Evolutionary conservation across 2,113 vertebrate species (phyloP).

Genomic region (Pitta sordida): DNA sequence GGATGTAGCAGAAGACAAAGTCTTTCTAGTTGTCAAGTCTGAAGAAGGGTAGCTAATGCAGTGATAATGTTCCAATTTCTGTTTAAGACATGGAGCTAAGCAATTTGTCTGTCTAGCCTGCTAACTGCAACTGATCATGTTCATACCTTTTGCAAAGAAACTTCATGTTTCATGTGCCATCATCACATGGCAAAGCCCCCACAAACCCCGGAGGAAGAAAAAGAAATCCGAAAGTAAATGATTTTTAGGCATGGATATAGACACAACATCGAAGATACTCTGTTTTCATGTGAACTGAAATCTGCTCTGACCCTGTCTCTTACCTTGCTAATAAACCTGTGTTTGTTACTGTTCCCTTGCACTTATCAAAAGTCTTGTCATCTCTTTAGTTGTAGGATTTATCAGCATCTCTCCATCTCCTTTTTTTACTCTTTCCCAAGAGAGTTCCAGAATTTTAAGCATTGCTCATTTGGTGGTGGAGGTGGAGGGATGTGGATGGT

Average conservation of each 20-base stretch:
- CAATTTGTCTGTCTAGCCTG: not conserved
- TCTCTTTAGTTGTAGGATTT: not conserved
- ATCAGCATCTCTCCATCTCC: not conserved
- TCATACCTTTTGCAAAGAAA: not conserved
- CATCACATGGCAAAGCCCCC: not conserved
- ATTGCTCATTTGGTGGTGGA: not conserved
- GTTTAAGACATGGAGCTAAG: not conserved
- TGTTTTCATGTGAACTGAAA: not conserved
- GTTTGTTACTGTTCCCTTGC: not conserved
- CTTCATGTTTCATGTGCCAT: fast-evolving
- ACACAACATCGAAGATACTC: not conserved
- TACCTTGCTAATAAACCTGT: not conserved
- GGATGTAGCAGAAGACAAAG: not conserved
- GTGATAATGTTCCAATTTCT: not conserved
- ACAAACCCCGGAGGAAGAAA: not conserved
- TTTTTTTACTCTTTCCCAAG: not conserved
- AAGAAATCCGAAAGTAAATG: not conserved
- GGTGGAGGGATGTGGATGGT: not conserved
- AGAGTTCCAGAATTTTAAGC: not conserved
- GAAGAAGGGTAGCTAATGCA: not conserved
- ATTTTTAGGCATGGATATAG: not conserved
- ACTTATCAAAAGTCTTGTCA: not conserved
- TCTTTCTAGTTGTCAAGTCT: not conserved
- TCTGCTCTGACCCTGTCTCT: not conserved
- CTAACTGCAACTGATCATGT: not conserved